Evolutionary conservation across 1,140 invertebrate genomes (phyloP).

Genomic region (Bilobella aurantiaca): DNA sequence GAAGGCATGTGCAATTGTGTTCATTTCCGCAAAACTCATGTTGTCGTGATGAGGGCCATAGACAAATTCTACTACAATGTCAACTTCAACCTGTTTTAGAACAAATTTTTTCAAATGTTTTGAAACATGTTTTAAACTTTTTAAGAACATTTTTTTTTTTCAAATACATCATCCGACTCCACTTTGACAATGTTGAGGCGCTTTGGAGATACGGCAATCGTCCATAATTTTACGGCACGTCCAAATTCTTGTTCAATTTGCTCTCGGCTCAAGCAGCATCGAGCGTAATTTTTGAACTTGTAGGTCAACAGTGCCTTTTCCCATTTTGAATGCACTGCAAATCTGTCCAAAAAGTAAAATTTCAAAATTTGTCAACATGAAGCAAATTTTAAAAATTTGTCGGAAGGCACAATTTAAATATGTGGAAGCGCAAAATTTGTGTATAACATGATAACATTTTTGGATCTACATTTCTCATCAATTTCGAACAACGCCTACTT

Average conservation of each 20-base stretch:
- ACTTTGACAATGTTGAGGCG: too few relatives aligned
- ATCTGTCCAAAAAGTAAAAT: background rate
- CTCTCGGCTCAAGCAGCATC: background rate
- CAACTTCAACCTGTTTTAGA: background rate
- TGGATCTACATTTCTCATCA: too few relatives aligned
- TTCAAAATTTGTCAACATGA: too few relatives aligned
- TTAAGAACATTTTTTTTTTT: background rate
- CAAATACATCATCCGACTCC: too few relatives aligned
- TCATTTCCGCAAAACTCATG: constrained; percentile 5
- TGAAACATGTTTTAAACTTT: background rate
- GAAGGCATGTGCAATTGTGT: constrained; percentile 5
- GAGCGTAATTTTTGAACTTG: background rate
- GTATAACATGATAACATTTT: too few relatives aligned
- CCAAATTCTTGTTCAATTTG: background rate
- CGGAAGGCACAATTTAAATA: too few relatives aligned
- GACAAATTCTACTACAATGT: background rate
- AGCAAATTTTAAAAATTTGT: too few relatives aligned
- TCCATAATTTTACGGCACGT: background rate
- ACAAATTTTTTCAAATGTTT: background rate
- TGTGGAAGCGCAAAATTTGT: too few relatives aligned
- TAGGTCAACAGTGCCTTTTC: background rate
- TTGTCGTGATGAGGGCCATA: background rate
- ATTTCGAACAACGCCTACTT: too few relatives aligned
- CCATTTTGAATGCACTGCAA: background rate
- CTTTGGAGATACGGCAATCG: background rate